These are phyloP conservation scores for Microcebus jonahi DNA, from an alignment of 2,113 vertebrate species.

Conservation along the genomic window DNA sequence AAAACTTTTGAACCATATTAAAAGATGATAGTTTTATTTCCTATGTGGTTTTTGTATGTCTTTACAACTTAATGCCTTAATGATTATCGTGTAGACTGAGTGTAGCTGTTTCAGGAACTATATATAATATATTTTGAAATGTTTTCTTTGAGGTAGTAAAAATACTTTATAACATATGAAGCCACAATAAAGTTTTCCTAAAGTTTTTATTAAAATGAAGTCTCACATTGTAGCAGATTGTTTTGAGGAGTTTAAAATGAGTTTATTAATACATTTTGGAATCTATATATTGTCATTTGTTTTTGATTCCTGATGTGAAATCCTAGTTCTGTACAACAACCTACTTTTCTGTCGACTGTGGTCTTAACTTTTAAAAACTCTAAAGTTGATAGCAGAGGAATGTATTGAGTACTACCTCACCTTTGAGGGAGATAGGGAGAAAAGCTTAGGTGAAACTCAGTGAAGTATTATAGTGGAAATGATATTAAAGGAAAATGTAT, in stretches of 20 bases:
- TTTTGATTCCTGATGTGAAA: constrained; percentile 46
- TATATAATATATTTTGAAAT: constrained; percentile 26
- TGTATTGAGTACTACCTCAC: neutral
- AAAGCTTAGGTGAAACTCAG: constrained; percentile 22
- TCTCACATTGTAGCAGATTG: neutral
- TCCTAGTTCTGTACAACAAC: neutral
- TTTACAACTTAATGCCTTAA: neutral
- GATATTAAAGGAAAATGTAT: neutral
- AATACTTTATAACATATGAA: neutral
- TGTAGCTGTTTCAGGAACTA: constrained; percentile 33
- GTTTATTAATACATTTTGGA: neutral
- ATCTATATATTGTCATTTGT: constrained; percentile 35
- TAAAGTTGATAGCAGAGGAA: neutral
- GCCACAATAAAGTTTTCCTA: neutral
- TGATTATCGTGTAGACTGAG: neutral
- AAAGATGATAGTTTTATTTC: neutral
- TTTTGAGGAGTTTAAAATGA: constrained; percentile 13
- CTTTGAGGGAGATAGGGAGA: constrained; percentile 1
- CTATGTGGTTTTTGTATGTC: neutral
- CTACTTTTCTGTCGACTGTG: constrained; percentile 32
- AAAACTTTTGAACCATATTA: neutral
- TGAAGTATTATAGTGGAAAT: neutral
- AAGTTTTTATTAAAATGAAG: constrained; percentile 25
- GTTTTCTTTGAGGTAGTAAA: constrained; percentile 28
- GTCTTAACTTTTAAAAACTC: constrained; percentile 7